These are phyloP conservation scores for Ovis canadensis DNA, from an alignment of 2,113 vertebrate species.

Conservation along the genomic window DNA sequence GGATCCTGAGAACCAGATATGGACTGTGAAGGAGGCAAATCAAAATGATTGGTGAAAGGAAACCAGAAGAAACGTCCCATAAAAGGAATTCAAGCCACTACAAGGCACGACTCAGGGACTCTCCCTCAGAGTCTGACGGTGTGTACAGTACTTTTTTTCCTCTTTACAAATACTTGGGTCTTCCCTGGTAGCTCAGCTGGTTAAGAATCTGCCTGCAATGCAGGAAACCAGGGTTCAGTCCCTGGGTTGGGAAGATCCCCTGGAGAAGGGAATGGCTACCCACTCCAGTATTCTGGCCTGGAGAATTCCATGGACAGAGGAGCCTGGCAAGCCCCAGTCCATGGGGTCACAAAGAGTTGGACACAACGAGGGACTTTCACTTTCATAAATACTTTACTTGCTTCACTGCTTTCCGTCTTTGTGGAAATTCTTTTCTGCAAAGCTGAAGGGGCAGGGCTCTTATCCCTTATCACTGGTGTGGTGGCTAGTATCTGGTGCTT, in stretches of 20 bases:
- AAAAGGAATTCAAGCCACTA: not conserved
- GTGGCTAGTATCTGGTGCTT: not conserved
- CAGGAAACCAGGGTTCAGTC: not conserved
- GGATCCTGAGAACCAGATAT: not conserved
- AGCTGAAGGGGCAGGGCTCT: not conserved
- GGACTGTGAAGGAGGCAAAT: not conserved
- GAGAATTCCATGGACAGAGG: not conserved
- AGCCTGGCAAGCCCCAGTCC: not conserved
- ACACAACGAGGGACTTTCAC: not conserved
- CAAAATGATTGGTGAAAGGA: not conserved
- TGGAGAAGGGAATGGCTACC: not conserved
- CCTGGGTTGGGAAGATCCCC: not conserved
- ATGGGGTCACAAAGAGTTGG: not conserved
- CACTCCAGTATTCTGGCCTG: not conserved
- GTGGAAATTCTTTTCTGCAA: not conserved
- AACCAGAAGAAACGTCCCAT: not conserved
- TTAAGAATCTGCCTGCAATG: not conserved
- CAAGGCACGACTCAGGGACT: not conserved
- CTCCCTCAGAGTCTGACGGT: rapidly evolving
- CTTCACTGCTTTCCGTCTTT: not conserved
- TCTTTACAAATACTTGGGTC: not conserved
- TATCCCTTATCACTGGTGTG: not conserved
- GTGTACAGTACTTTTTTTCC: not conserved
- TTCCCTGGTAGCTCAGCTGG: not conserved
- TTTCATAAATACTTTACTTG: not conserved